These are phyloP conservation scores for Lophura nycthemera DNA, from an alignment of 2,113 vertebrate species.

Conservation along the genomic window DNA sequence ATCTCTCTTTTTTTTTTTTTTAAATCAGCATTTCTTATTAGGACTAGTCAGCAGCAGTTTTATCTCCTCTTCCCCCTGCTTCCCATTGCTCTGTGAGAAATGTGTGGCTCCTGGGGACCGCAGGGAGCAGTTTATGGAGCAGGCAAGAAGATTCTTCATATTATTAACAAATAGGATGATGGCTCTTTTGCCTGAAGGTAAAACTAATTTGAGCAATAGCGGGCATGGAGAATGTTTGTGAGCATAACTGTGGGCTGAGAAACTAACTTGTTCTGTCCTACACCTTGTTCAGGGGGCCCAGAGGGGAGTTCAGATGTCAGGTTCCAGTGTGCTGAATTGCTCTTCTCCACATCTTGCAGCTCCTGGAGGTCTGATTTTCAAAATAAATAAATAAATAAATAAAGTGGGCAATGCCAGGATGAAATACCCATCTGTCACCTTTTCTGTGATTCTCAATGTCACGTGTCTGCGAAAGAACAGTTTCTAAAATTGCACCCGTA, in stretches of 20 bases:
- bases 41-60: background rate
- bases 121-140: background rate
- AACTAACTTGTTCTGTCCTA: background rate
- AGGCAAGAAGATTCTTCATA: background rate
- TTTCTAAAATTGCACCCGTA: background rate
- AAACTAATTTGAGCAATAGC: constrained; percentile 54
- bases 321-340: background rate
- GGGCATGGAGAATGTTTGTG: constrained; percentile 13
- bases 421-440: background rate
- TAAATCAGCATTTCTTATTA: background rate
- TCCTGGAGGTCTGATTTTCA: background rate
- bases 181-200: constrained; percentile 26
- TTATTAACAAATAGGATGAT: background rate
- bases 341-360: background rate
- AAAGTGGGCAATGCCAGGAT: background rate
- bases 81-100: background rate
- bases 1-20: too few species aligned
- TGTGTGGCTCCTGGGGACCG: background rate
- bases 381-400: too few species aligned
- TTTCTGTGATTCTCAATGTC: background rate
- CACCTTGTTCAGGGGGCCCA: background rate
- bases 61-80: background rate
- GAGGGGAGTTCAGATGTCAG: background rate
- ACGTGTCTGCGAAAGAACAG: background rate
- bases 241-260: background rate